Conservation (phyloP, 2,888 invertebrate species). For the Pinctada fucata region DNA sequence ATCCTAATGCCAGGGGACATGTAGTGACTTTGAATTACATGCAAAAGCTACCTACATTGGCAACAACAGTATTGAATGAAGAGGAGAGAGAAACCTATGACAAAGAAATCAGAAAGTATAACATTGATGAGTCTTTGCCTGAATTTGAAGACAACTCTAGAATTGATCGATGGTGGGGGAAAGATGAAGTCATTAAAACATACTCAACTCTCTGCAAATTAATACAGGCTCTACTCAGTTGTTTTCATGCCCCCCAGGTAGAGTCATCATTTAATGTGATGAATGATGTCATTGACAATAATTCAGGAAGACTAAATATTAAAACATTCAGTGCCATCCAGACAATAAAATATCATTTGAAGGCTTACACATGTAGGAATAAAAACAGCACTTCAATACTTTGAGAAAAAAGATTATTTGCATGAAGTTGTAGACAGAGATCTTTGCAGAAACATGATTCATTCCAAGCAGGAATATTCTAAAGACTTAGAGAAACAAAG, state of each 20-base stretch:
- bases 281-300: constrained; percentile 37
- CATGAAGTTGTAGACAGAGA: constrained; percentile 4
- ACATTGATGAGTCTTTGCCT: constrained; percentile 31
- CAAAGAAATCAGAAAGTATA: constrained; percentile 35
- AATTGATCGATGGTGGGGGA: constrained; percentile 38
- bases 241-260: constrained; percentile 53
- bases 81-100: constrained; percentile 36
- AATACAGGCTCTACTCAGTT: constrained; percentile 28
- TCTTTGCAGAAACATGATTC: constrained; percentile 10
- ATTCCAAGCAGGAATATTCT: background rate
- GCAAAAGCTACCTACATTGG: constrained; percentile 34
- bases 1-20: constrained; percentile 41
- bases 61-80: constrained; percentile 29
- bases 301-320: constrained; percentile 37
- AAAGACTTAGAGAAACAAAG: background rate
- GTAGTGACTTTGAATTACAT: constrained; percentile 18
- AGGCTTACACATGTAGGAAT: background rate
- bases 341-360: background rate
- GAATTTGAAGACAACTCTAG: constrained; percentile 16
- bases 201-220: constrained; percentile 35
- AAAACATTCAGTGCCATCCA: constrained; percentile 35
- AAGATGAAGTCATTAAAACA: background rate
- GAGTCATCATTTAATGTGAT: constrained; percentile 50
- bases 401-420: constrained; percentile 8
- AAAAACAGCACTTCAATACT: constrained; percentile 1